Evolutionary conservation across 2,888 invertebrate genomes (phyloP), one percentile per base, ranked within the genome.

Genomic region (Dioctria rufipes): DNA sequence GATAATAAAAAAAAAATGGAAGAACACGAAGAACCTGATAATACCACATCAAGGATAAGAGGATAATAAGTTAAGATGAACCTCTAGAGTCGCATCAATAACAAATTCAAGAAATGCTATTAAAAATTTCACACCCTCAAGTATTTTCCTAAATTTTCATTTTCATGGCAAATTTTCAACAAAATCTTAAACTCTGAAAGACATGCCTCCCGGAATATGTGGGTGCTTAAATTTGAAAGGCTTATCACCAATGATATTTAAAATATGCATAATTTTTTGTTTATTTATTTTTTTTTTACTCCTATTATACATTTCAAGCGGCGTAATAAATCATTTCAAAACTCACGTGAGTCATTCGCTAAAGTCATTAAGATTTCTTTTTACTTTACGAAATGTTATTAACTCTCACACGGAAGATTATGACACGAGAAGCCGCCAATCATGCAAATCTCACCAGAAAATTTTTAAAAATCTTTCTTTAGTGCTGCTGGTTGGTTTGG

Each of bases 361-460:
- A 73, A 60, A 73, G 73, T 73, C 73, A 51, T 73, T 73, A 73
- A 54, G 73, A 73, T 37, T 46, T 46, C 37, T 49, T 51, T 54
- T 51, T 67, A n/a, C 67, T 67, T 51, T 25, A 9, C 60, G 73
- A 42, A 73, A 73, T 58, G 37, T 73, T 73, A 39, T 73, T 73
- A 40, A 73, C 42, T 71, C 78, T 58, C 65, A 80, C 81, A 82
- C 81, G 81, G 78, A 82, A 82, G 81, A 81, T 73, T 61, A 49
- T 78, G 81, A 80, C 81, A 82, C 81, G 81, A 82, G 71, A 82
- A 80, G 71, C 61, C 81, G 78, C 80, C 71, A 82, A 82, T 82
- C 81, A 82, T 82, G 81, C 81, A 82, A 81, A 81, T 80, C 63
- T 78, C 65, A 77, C 77, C 13, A 46, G 61, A 77, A 46, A 71